Conservation (phyloP, 2,113 vertebrate genomes). For the Pholis gunnellus region DNA sequence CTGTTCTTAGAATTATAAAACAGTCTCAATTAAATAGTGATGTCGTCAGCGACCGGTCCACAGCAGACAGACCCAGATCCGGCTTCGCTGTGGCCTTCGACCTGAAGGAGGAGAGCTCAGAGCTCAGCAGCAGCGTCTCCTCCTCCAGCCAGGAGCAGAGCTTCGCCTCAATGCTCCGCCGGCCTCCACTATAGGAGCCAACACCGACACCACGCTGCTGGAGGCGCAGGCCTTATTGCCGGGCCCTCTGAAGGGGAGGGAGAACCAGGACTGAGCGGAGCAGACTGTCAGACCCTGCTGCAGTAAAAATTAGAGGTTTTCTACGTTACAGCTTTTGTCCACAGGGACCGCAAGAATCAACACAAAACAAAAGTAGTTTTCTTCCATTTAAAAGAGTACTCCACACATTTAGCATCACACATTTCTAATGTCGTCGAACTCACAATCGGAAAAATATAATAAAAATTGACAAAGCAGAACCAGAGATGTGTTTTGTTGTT, state of each 20-base stretch:
- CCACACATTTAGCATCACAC: neutral
- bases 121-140: neutral
- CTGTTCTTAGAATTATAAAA: neutral
- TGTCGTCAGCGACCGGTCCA: no score
- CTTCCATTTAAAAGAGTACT: neutral
- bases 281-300: neutral
- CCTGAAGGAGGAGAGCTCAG: neutral
- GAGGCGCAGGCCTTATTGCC: no score
- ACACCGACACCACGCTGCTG: neutral
- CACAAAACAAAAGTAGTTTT: neutral
- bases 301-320: no score
- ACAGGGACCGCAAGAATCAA: no score
- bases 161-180: neutral
- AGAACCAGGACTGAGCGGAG: neutral
- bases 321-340: no score
- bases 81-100: no score
- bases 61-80: no score
- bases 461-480: no score
- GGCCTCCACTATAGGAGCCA: neutral
- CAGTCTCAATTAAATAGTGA: no score
- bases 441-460: neutral
- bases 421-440: neutral
- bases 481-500: neutral
- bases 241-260: no score
- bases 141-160: neutral